Conservation (phyloP, 2,888 invertebrate species). For the Syrista parreyssii region DNA sequence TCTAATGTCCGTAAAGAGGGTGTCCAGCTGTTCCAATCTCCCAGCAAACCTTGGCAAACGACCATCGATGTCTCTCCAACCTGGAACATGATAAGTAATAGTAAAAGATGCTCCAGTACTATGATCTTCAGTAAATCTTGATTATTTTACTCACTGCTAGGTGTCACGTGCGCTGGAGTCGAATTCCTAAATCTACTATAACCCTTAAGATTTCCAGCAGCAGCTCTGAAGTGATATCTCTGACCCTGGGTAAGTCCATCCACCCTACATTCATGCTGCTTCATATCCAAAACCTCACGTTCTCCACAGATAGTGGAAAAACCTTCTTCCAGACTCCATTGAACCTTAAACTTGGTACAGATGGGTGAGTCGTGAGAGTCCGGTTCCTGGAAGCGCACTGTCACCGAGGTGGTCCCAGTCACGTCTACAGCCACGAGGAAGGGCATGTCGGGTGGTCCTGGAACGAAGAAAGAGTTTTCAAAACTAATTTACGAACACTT, state of each 20-base stretch:
- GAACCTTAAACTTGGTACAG: constrained; percentile 94
- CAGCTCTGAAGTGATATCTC: constrained; percentile 89
- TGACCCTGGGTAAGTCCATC: constrained; percentile 86
- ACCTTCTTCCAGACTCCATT: constrained; percentile 91
- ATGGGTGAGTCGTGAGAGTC: constrained; percentile 80
- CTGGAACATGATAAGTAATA: constrained; percentile 62
- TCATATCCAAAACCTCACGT: constrained; percentile 79
- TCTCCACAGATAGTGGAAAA: constrained; percentile 86
- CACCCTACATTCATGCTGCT: constrained; percentile 72
- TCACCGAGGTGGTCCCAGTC: constrained; percentile 76
- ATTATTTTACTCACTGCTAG: constrained; percentile 80
- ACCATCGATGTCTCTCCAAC: constrained; percentile 87
- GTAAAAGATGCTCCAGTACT: background rate
- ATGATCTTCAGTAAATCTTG: constrained; percentile 7
- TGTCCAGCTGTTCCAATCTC: constrained; percentile 78
- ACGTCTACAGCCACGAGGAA: constrained; percentile 82
- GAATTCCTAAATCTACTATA: constrained; percentile 84
- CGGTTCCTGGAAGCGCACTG: constrained; percentile 77
- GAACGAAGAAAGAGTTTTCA: background rate
- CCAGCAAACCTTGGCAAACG: constrained; percentile 77
- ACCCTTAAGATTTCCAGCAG: constrained; percentile 94
- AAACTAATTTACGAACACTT: background rate
- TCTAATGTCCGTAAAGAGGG: constrained; percentile 79
- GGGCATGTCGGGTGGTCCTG: constrained; percentile 83
- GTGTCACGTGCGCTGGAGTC: constrained; percentile 86